These are phyloP conservation scores for Leptopilina drosophilae DNA, from an alignment of 2,888 invertebrate genomes.

Conservation along the genomic window DNA sequence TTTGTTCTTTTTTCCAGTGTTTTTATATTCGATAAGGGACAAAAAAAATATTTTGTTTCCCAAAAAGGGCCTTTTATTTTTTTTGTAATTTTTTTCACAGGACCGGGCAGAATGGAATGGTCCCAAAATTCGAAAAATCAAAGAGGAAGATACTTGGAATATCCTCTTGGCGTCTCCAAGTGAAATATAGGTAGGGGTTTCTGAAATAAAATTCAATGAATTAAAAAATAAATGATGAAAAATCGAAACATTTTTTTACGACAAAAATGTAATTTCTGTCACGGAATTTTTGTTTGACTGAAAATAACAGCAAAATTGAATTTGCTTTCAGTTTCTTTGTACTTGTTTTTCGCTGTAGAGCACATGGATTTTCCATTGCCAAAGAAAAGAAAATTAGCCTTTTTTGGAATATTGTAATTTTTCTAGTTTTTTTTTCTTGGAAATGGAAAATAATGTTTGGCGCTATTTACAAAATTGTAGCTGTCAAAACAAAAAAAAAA, in stretches of 20 bases:
- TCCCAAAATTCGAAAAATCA: conserved; percentile 29
- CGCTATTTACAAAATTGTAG: background rate
- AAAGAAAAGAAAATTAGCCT: background rate
- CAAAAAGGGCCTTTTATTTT: conserved; percentile 8
- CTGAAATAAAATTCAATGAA: conserved; percentile 23
- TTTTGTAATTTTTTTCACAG: conserved; percentile 23
- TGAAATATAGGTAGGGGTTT: conserved; percentile 31
- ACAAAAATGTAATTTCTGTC: conserved; percentile 26
- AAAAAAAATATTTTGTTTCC: background rate
- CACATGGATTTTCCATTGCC: conserved; percentile 3
- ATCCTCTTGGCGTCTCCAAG: conserved; percentile 40
- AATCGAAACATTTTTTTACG: conserved; percentile 32
- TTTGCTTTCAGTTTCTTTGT: conserved; percentile 34
- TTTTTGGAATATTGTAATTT: background rate
- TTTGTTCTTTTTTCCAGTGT: no score
- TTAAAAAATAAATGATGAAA: background rate
- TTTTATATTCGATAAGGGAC: background rate
- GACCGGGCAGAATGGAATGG: conserved; percentile 8
- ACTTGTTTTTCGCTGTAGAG: conserved; percentile 2
- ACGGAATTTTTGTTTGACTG: background rate
- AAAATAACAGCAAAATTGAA: conserved; percentile 29
- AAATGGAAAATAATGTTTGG: conserved; percentile 25
- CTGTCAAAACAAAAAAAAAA: no score
- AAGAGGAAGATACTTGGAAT: conserved; percentile 33
- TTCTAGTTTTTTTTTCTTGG: background rate